Conservation (phyloP, 2,113 vertebrate genomes). For the Oncorhynchus clarkii region DNA sequence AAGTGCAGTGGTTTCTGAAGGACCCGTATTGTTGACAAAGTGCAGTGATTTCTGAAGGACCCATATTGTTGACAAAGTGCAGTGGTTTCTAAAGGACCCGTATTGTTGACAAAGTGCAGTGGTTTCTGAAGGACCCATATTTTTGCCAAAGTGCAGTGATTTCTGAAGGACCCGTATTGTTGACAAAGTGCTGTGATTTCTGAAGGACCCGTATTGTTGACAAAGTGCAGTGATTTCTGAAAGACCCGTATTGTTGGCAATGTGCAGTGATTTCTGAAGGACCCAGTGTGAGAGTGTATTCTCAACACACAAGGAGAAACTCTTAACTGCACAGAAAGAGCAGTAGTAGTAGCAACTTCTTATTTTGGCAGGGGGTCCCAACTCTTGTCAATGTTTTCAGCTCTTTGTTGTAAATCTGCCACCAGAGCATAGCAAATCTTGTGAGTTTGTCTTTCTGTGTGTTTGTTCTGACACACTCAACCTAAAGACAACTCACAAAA, state of each 20-base stretch:
- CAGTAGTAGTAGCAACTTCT: conserved; percentile 24
- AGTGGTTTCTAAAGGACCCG: no score
- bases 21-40: background rate
- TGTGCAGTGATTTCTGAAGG: conserved; percentile 30
- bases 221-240: no score
- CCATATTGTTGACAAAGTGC: no score
- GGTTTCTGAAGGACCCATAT: no score
- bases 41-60: no score
- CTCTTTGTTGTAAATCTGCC: conserved; percentile 20
- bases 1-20: conserved; percentile 27
- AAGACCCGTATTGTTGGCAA: conserved; percentile 32
- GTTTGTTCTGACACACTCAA: conserved; percentile 14
- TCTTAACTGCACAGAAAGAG: conserved; percentile 7
- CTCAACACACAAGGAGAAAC: conserved; percentile 13
- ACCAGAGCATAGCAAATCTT: conserved; percentile 1
- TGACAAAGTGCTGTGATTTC: no score
- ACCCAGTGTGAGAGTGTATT: conserved; percentile 25
- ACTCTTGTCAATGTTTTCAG: conserved; percentile 29
- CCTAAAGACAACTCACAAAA: conserved; percentile 1
- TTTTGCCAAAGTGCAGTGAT: no score
- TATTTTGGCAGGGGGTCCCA: conserved; percentile 47
- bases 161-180: no score
- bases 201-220: no score
- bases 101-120: no score
- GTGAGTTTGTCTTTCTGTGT: conserved; percentile 31